Evolutionary conservation across 1,140 invertebrate genomes (phyloP), one percentile per base, ranked within the genome.

Genomic region (Drosophila malerkotliana): DNA sequence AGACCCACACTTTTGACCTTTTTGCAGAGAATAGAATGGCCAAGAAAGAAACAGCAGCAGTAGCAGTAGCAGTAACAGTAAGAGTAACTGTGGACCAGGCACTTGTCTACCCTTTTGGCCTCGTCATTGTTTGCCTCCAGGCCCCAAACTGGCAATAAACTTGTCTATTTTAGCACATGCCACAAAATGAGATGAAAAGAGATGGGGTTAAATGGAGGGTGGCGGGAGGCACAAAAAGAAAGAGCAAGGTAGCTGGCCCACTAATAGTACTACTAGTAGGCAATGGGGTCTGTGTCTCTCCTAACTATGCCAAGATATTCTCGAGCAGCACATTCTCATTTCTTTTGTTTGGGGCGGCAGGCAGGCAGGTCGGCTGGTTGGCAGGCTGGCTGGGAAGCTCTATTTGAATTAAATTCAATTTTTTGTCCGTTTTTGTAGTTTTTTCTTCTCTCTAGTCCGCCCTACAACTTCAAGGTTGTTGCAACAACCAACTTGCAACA

Each of bases 371-470:
- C 2, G 21, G 21, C 21, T 3, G 21, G 21, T 3, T 1, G 21
- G 21, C 21, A 21, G 21, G 21, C 21, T 2, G 21, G 21, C 21
- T 3, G 21, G 21, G 2, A 49, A 56, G 73, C 78, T 87, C 82
- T 82, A 82, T 85, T 85, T 87, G 78, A 82, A 87, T 87, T 82
- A 85, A 87, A 85, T 85, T 87, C 81, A 87, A 85, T 85, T 81
- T 81, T 77, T 63, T 71, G 28, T 53, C 26, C 44, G 30, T 10
- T 81, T 79, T 66, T 66, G 57, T 57, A 44, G 12, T n/a, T n/a
- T 32, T 32, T 21, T 21, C 24, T 9, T 26, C 28, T 14, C 53
- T 48, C 24, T 34, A 7, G 14, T 44, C 41, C 14, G 14, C 5
- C 14, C 14, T 51, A 39, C 54, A 59, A 51, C 53, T 87, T 82